Evolutionary conservation across 2,888 invertebrate species (phyloP).

Genomic region (Macrostomum cliftonense): DNA sequence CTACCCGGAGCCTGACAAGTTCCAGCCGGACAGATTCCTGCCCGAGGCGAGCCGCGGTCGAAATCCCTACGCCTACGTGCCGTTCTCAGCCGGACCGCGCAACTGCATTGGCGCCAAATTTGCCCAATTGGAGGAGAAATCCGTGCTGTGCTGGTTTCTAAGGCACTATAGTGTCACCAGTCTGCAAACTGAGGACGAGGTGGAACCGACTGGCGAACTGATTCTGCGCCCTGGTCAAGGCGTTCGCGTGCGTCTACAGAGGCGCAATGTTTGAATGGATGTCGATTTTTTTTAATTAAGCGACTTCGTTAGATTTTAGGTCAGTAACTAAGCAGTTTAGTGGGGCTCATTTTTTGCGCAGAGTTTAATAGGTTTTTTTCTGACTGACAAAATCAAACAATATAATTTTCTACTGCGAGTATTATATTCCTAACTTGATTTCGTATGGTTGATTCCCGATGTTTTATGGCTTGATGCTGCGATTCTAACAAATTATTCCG

Average conservation of each 20-base stretch:
- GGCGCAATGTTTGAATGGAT: constrained; percentile 7
- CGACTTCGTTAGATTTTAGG: too few species aligned
- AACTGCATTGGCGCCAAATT: constrained; percentile 42
- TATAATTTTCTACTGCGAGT: too few species aligned
- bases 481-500: too few species aligned
- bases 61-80: constrained; percentile 43
- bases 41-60: constrained; percentile 55
- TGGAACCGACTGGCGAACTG: constrained; percentile 45
- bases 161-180: constrained; percentile 44
- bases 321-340: too few species aligned
- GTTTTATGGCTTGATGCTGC: too few species aligned
- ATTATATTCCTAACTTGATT: too few species aligned
- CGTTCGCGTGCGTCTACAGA: constrained; percentile 37
- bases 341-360: too few species aligned
- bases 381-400: too few species aligned
- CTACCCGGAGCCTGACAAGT: constrained; percentile 50
- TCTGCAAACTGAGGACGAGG: constrained; percentile 44
- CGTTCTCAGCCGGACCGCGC: constrained; percentile 40
- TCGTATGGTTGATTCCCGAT: too few species aligned
- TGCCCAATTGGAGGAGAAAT: constrained; percentile 40
- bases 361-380: too few species aligned
- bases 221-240: constrained; percentile 47
- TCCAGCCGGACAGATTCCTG: constrained; percentile 59
- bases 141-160: constrained; percentile 44
- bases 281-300: too few species aligned